These are phyloP conservation scores for Carollia perspicillata DNA, from an alignment of 2,113 vertebrate species.

Conservation along the genomic window DNA sequence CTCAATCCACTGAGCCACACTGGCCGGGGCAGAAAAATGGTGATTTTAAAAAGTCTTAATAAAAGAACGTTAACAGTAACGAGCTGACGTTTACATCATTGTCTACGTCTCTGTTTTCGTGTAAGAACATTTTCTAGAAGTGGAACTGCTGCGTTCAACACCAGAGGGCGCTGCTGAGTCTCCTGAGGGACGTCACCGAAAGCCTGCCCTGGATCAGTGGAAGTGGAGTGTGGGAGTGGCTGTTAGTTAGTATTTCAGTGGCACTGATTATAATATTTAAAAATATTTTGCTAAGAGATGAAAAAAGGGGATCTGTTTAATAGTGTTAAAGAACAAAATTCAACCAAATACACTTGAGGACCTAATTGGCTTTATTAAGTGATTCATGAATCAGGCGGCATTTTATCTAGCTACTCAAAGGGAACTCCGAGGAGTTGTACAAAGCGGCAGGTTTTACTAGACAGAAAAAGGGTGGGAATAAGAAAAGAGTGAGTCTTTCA, in stretches of 20 bases:
- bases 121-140: not conserved
- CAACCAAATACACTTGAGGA: not conserved
- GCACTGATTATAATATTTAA: not conserved
- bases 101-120: not conserved
- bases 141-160: not conserved
- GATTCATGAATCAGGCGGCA: not conserved
- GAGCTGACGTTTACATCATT: not conserved
- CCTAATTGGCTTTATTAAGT: not conserved
- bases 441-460: not conserved
- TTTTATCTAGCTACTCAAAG: not conserved
- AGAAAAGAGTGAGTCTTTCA: not conserved
- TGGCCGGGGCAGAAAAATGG: not conserved
- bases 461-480: not conserved
- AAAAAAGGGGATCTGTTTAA: not conserved
- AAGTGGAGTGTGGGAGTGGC: not conserved
- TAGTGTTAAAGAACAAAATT: not conserved
- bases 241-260: not conserved
- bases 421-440: not conserved
- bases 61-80: not conserved
- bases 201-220: not conserved
- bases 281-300: not conserved
- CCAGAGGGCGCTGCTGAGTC: not conserved
- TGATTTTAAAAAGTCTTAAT: not conserved
- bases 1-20: too few relatives aligned
- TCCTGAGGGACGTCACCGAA: not conserved